Conservation (phyloP, 2,888 invertebrate genomes). For the Harpagoxenus sublaevis region DNA sequence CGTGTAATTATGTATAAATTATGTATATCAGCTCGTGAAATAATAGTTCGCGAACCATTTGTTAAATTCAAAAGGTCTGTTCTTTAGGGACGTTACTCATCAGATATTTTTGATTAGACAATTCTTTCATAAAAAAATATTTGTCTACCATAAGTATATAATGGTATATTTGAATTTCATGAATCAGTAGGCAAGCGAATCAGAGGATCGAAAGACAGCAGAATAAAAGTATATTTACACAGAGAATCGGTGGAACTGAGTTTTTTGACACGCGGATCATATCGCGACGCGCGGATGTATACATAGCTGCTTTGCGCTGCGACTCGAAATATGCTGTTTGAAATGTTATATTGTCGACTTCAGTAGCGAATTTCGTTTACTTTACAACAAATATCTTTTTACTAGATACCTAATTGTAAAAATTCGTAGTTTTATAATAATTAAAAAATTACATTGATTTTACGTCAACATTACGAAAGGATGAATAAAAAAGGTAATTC, state of each 20-base stretch:
- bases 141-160: not conserved
- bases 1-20: not conserved
- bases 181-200: not conserved
- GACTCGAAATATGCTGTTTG: not conserved
- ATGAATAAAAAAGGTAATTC: not conserved
- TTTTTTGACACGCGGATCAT: slow-evolving; percentile 9
- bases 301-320: not conserved
- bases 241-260: not conserved
- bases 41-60: not conserved
- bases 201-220: not conserved
- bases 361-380: not conserved
- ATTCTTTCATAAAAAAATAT: slow-evolving; percentile 17
- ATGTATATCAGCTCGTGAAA: not conserved
- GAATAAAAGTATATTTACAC: slow-evolving; percentile 24
- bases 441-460: slow-evolving; percentile 2
- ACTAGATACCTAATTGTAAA: not conserved
- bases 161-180: slow-evolving; percentile 26
- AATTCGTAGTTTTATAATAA: not conserved
- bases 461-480: not conserved
- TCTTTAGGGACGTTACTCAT: not conserved
- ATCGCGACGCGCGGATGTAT: too few relatives aligned
- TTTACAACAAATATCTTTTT: not conserved
- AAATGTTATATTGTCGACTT: not conserved
- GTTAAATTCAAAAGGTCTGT: not conserved
- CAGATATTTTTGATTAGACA: slow-evolving; percentile 1